phyloP scores from a whole-genome alignment of 2,113 vertebrate species.

The Pyrgilauda ruficollis region DNA sequence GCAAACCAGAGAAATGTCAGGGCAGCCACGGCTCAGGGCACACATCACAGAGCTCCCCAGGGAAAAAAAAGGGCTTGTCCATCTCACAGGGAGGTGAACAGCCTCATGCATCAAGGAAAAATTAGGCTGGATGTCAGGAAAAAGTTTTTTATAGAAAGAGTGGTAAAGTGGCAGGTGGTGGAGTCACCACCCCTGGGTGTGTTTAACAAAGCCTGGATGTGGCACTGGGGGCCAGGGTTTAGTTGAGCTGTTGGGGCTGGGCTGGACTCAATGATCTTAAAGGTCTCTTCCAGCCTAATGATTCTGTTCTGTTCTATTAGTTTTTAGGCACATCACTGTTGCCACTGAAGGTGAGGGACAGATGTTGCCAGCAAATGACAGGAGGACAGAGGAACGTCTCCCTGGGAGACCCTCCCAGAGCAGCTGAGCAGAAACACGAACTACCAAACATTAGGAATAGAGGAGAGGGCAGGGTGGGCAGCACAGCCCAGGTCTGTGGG shows the following conservation, averaged over 20 bases:
- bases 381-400: not conserved
- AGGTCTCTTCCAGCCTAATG: not conserved
- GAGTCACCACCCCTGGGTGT: not conserved
- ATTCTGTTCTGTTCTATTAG: not conserved
- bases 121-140: no score
- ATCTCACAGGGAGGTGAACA: accelerated
- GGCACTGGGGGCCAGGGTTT: no score
- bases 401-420: not conserved
- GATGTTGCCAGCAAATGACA: accelerated
- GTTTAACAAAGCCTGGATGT: not conserved
- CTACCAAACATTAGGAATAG: not conserved
- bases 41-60: no score
- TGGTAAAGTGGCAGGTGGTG: not conserved
- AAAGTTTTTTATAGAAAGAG: no score
- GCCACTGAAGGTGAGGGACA: not conserved
- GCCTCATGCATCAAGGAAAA: not conserved
- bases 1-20: conserved; percentile 3
- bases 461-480: not conserved
- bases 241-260: not conserved
- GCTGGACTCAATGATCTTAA: accelerated
- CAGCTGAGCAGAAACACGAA: not conserved
- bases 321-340: not conserved
- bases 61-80: not conserved
- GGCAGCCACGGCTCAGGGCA: not conserved
- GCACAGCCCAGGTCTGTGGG: accelerated